Evolutionary conservation across 2,797 vertebrate genomes (phyloP).

Genomic region (Acropternis orthonyx): DNA sequence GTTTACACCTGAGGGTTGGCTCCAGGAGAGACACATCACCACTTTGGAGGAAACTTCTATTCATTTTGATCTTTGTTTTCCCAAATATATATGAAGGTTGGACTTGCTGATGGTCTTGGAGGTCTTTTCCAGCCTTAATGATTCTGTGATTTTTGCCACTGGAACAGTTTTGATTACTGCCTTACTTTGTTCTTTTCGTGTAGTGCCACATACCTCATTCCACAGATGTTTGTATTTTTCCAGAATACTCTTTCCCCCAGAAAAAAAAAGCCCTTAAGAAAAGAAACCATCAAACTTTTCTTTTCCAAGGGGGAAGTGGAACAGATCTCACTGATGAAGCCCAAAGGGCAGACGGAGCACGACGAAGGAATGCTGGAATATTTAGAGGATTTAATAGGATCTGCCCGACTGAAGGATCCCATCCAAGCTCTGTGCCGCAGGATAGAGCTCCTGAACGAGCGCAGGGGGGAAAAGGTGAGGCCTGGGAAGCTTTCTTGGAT

Average conservation of each 20-base stretch:
- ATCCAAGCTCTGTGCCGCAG: constrained; percentile 85
- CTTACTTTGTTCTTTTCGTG: not conserved
- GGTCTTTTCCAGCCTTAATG: not conserved
- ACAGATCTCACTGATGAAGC: constrained; percentile 98
- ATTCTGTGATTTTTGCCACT: not conserved
- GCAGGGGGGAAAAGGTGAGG: constrained; percentile 92
- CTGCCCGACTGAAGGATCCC: constrained; percentile 90
- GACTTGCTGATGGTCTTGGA: not conserved
- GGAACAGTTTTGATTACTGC: not conserved
- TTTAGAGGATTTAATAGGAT: constrained; percentile 96
- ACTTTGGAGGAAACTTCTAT: not conserved
- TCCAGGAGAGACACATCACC: not conserved
- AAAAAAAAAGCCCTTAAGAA: not conserved
- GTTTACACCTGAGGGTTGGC: not conserved
- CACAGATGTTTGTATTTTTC: not conserved
- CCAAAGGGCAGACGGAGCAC: constrained; percentile 94
- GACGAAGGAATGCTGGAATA: constrained; percentile 98
- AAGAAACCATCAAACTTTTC: not conserved
- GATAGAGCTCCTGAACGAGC: constrained; percentile 91
- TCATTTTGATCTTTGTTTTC: not conserved
- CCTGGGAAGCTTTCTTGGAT: not conserved
- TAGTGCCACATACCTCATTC: not conserved
- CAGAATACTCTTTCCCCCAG: not conserved
- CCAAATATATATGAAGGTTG: not conserved
- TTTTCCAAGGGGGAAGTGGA: constrained; percentile 93